Percentiles rank a stretch among this genome's conserved stretches.
These are phyloP conservation scores for Aepyceros melampus DNA, from an alignment of 2,113 vertebrate species.

Conservation along the genomic window DNA sequence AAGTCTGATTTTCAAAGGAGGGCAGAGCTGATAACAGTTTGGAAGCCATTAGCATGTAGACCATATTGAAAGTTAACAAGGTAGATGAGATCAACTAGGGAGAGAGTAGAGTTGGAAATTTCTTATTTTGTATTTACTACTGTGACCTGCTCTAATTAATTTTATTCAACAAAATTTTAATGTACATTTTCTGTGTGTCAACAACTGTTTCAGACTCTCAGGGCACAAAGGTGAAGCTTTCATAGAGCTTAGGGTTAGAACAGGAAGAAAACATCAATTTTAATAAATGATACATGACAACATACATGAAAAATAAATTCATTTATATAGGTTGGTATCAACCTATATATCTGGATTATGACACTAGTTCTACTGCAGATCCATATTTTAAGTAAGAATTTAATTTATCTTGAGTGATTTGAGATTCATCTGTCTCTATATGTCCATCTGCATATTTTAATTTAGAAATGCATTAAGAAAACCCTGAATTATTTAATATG, in stretches of 20 bases:
- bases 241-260: background rate
- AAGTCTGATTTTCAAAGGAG: background rate
- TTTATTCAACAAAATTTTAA: slow-evolving; percentile 25
- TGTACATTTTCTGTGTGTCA: background rate
- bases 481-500: background rate
- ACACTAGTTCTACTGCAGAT: background rate
- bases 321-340: background rate
- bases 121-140: background rate
- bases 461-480: slow-evolving; percentile 15
- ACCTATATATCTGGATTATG: background rate
- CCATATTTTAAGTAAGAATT: background rate
- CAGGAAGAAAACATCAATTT: background rate
- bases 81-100: background rate
- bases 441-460: background rate
- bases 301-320: background rate
- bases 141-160: background rate
- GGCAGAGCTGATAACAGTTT: background rate
- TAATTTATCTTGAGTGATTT: background rate
- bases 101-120: background rate
- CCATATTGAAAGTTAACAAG: background rate
- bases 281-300: background rate
- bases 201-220: background rate
- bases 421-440: background rate
- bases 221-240: background rate
- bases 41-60: background rate